Base-by-base conservation (phyloP, 2,113 vertebrate genomes). In the Peromyscus maniculatus region DNA sequence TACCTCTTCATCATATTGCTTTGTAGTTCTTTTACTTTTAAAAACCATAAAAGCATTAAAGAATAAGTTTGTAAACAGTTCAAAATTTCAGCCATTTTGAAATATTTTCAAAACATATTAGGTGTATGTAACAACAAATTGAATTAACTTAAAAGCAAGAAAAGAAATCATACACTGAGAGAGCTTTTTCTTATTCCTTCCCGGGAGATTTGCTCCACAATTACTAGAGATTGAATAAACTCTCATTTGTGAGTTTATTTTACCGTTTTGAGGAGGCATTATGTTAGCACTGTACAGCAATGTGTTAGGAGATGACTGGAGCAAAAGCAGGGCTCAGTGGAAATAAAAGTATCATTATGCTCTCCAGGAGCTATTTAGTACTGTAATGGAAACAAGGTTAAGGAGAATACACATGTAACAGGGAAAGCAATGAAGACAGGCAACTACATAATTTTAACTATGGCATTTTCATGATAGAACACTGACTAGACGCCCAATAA, bases 21-120 rank as follows among this genome's bases (percentile, higher is more conserved):
- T 98, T 97, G 96, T 78, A 96, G 36, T n/a, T 97, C 71, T 87
- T 97, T 96, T 98, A 97, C 21, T 94, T 93, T 90, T 92, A 97
- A 97, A 94, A 97, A 52, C 57, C 78, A 93, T 49, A 89, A 97
- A 66, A 87, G 93, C 31, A 97, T 97, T 90, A 88, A 97, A 96
- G 19, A 93, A 78, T 91, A 80, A 31, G 66, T 64, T 95, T 91
- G 96, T 75, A 91, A 96, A 82, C 43, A 92, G 96, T 84, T 39
- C 43, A 94, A 84, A 78, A 97, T 89, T 97, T 87, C 46, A 97
- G 71, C 4, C 92, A 57, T 0, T 89, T 92, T 97, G 57, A 67
- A 93, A 92, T 97, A 43, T 43, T 43, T 43, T 43, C 39, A 78
- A 98, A 98, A 97, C 95, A 22, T 72, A 64, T 92, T 13, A 93